A percentile compares a stretch with the other conserved stretches of the same genome.
These are phyloP conservation scores for Axis porcinus DNA, from an alignment of 2,113 vertebrate species.

Conservation along the genomic window DNA sequence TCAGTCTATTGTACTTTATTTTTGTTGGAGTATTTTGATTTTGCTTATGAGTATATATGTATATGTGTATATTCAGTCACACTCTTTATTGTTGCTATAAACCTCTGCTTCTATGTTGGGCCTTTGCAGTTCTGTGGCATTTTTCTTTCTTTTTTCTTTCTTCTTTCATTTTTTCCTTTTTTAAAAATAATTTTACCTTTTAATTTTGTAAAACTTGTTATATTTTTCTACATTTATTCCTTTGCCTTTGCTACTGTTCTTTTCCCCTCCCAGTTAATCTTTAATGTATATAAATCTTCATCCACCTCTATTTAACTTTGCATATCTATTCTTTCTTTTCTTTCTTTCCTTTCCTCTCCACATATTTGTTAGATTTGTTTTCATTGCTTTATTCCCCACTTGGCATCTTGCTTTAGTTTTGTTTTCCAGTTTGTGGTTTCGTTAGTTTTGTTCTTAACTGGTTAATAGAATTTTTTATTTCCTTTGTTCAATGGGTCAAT, in stretches of 20 bases:
- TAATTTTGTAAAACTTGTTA: background rate
- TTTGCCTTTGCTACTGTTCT: background rate
- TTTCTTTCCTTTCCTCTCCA: background rate
- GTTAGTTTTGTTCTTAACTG: background rate
- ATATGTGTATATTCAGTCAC: background rate
- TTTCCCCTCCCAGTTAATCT: background rate
- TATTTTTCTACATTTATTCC: background rate
- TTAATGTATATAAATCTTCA: background rate
- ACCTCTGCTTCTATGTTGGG: background rate
- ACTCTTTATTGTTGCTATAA: background rate
- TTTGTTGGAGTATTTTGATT: background rate
- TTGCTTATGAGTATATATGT: background rate
- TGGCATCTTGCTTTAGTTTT: background rate
- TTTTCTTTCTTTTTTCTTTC: no score
- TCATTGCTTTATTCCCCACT: background rate
- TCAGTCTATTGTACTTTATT: background rate
- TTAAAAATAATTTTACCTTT: background rate
- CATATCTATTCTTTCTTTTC: background rate
- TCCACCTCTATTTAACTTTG: background rate
- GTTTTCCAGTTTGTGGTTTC: background rate
- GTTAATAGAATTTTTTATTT: background rate
- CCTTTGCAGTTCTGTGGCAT: background rate
- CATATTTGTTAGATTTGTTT: background rate
- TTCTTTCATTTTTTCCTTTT: background rate
- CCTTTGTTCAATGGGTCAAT: accelerated